Base-by-base conservation (phyloP, 2,797 vertebrate genomes). In the Tiaroga cobitis region DNA sequence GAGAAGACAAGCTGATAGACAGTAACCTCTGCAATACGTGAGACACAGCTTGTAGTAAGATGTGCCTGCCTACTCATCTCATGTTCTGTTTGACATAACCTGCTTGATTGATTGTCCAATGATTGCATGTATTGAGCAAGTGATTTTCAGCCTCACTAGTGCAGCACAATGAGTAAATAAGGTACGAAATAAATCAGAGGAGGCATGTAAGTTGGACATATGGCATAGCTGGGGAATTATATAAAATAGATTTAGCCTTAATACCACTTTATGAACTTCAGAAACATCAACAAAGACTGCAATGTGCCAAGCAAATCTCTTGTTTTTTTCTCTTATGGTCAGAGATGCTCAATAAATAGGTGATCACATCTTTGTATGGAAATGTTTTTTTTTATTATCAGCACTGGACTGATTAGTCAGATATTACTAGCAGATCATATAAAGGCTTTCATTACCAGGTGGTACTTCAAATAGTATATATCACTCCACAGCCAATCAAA, bases 1-100 rank as follows among this genome's bases (percentile, higher is more conserved):
- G 69, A 85, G 73, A 43, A 70, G 24, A 21, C n/a, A 82, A 67
- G 83, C 74, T 80, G 81, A 84, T 78, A 70, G 79, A 87, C 59
- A 83, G 86, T 72, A 77, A 69, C 70, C 76, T 76, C 70, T 24
- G 26, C 15, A 41, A 68, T 21, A 82, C 51, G 37, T 77, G 54
- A 73, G 74, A 46, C 51, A 69, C 21, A 56, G 59, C 46, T 83
- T 77, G 54, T 19, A 56, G 59, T 54, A 83, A 69, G 51, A 72
- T 37, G 49, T 46, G 37, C 26, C 19, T 69, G 61, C 32, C 59
- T 51, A 19, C 75, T 70, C 54, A 39, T 79, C 49, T 41, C 37
- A 32, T 70, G 75, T 84, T 79, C 37, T n/a, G 39, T 84, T 84
- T 59, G 63, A 70, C 75, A 59, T n/a, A 34, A 76, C 32, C 61